Evolutionary conservation across 2,797 vertebrate species (phyloP).

Genomic region (Sebastes wilsoni): DNA sequence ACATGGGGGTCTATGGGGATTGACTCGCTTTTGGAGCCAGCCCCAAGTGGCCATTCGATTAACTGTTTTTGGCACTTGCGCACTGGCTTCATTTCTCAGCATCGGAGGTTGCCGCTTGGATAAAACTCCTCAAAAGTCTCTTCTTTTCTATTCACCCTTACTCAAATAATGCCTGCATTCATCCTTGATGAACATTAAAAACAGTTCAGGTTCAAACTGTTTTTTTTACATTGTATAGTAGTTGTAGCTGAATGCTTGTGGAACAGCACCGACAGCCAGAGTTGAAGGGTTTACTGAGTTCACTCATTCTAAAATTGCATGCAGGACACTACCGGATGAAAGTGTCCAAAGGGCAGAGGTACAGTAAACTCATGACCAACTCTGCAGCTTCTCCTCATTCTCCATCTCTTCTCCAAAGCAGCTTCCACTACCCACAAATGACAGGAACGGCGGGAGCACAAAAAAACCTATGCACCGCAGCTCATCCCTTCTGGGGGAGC

Average conservation of each 20-base stretch:
- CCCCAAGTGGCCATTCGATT: no score
- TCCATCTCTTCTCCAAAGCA: constrained; percentile 14
- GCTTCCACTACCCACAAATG: constrained; percentile 51
- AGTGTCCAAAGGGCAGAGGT: constrained; percentile 11
- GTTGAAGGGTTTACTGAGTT: constrained; percentile 17
- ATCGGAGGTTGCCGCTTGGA: no score
- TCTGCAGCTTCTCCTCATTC: constrained; percentile 28
- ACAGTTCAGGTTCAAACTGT: not conserved
- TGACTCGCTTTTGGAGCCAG: no score
- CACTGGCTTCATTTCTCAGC: no score
- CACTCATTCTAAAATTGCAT: constrained; percentile 1
- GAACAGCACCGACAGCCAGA: not conserved
- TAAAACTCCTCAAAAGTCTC: not conserved
- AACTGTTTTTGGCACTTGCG: no score
- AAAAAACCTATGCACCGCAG: constrained; percentile 48
- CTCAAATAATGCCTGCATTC: not conserved
- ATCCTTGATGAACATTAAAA: not conserved
- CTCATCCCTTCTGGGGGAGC: constrained; percentile 48
- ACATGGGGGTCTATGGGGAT: no score
- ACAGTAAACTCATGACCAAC: constrained; percentile 39
- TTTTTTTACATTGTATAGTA: not conserved
- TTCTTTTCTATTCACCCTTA: not conserved
- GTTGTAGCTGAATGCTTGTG: not conserved
- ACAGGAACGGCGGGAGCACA: constrained; percentile 38
- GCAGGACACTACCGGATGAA: not conserved